Evolutionary conservation across 1,140 invertebrate species (phyloP).

Genomic region (Helicoverpa zea): DNA sequence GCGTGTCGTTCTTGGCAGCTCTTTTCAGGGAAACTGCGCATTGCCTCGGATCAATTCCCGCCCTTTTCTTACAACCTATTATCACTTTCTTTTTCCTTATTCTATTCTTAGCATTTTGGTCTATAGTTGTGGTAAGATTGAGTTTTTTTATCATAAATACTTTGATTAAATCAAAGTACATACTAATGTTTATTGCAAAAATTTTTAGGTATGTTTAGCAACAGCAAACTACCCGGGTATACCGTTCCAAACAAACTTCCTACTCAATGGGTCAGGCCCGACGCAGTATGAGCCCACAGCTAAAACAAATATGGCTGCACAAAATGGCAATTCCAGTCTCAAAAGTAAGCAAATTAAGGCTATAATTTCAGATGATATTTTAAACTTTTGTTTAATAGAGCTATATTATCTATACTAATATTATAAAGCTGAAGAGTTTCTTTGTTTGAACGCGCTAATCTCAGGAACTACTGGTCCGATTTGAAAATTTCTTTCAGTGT

Average conservation of each 20-base stretch:
- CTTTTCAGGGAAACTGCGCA: constrained; percentile 96
- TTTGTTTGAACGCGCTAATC: too few species aligned
- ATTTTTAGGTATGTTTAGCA: constrained; percentile 87
- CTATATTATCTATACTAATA: too few species aligned
- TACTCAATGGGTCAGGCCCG: constrained; percentile 68
- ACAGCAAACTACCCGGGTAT: constrained; percentile 87
- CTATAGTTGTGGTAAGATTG: constrained; percentile 91
- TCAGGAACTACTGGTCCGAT: too few species aligned
- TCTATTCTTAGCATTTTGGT: constrained; percentile 95
- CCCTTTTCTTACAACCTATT: constrained; percentile 95
- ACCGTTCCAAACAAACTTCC: constrained; percentile 74
- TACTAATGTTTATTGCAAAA: constrained; percentile 4
- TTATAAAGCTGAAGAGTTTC: too few species aligned
- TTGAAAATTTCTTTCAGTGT: too few species aligned
- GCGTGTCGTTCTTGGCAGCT: constrained; percentile 92
- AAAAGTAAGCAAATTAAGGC: constrained; percentile 68
- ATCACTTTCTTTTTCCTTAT: constrained; percentile 94
- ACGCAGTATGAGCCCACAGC: constrained; percentile 60
- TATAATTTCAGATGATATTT: too few species aligned
- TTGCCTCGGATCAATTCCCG: constrained; percentile 94
- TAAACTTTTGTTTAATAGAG: too few species aligned
- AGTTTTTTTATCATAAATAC: constrained; percentile 1
- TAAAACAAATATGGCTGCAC: constrained; percentile 57
- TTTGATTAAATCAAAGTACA: neutral
- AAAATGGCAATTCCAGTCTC: constrained; percentile 47